Percentiles rank a stretch among this genome's conserved stretches.
These are phyloP conservation scores for Sanderia malayensis DNA, from an alignment of 30 jellyfish, hydroid and myxozoan species.

Conservation along the genomic window DNA sequence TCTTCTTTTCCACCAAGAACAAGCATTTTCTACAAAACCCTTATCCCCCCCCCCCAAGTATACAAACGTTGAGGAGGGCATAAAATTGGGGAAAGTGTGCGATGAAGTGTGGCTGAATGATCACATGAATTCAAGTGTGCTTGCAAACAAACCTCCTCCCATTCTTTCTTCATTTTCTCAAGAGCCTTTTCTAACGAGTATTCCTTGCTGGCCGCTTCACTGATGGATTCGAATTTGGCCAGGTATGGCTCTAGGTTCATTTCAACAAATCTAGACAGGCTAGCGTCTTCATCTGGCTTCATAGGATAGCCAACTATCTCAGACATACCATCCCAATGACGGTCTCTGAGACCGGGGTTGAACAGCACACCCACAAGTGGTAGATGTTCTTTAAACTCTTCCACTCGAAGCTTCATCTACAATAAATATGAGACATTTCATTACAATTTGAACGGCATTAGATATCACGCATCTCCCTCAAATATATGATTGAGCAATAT, in stretches of 20 bases:
- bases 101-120: too few relatives aligned
- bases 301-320: slow-evolving; percentile 96
- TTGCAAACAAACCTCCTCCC: slow-evolving; percentile 82
- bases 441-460: too few relatives aligned
- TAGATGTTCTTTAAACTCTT: slow-evolving; percentile 92
- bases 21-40: too few relatives aligned
- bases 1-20: too few relatives aligned
- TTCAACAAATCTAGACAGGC: slow-evolving; percentile 75
- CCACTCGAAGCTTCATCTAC: slow-evolving; percentile 88
- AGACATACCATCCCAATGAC: slow-evolving; percentile 99
- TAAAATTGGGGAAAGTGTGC: too few relatives aligned
- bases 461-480: too few relatives aligned
- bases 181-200: slow-evolving; percentile 93
- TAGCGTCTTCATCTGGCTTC: slow-evolving; percentile 92
- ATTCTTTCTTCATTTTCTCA: slow-evolving; percentile 90
- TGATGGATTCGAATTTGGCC: slow-evolving; percentile 74
- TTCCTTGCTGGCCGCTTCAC: slow-evolving; percentile 99
- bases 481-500: too few relatives aligned
- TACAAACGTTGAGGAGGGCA: too few relatives aligned
- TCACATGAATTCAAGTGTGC: too few relatives aligned
- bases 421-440: too few relatives aligned
- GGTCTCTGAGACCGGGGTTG: slow-evolving; percentile 98
- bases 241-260: slow-evolving; percentile 96
- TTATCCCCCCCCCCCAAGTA: too few relatives aligned
- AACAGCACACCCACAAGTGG: slow-evolving; percentile 87